phyloP scores from a whole-genome alignment of 2,113 vertebrate genomes.

The Paralichthys olivaceus region DNA sequence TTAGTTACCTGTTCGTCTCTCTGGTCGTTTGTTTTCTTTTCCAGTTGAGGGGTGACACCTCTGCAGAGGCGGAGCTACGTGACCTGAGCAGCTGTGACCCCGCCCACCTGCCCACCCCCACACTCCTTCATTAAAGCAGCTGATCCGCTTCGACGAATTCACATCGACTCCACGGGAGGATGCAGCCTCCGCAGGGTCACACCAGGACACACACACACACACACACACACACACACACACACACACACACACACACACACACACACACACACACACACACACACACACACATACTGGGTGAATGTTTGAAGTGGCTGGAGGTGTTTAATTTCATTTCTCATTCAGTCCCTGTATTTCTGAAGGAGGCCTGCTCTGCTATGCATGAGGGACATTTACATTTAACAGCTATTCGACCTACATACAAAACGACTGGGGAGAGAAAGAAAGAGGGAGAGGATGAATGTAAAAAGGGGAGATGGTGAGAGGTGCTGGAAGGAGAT shows the following conservation, averaged over 20 bases:
- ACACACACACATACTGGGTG: neutral
- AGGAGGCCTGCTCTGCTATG: constrained; percentile 28
- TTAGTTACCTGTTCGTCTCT: too few relatives aligned
- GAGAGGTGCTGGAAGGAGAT: neutral
- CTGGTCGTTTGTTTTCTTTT: too few relatives aligned
- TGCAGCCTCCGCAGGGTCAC: constrained; percentile 30
- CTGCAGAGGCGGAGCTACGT: neutral
- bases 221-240: constrained; percentile 20
- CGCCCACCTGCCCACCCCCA: neutral
- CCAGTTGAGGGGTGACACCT: too few relatives aligned
- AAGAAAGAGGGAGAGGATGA: neutral
- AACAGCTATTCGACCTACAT: constrained; percentile 42
- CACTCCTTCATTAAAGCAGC: constrained; percentile 38
- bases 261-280: constrained; percentile 26
- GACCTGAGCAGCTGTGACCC: neutral
- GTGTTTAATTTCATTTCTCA: constrained; percentile 49
- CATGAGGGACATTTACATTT: constrained; percentile 61
- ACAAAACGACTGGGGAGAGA: neutral
- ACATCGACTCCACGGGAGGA: neutral
- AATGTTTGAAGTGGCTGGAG: constrained; percentile 47
- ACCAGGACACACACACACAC: constrained; percentile 27
- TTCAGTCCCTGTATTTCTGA: constrained; percentile 23
- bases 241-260: constrained; percentile 1
- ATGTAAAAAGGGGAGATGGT: neutral
- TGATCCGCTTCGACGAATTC: constrained; percentile 11